Evolutionary conservation across 2,888 invertebrate genomes (phyloP).

Genomic region (Protophormia terraenovae): DNA sequence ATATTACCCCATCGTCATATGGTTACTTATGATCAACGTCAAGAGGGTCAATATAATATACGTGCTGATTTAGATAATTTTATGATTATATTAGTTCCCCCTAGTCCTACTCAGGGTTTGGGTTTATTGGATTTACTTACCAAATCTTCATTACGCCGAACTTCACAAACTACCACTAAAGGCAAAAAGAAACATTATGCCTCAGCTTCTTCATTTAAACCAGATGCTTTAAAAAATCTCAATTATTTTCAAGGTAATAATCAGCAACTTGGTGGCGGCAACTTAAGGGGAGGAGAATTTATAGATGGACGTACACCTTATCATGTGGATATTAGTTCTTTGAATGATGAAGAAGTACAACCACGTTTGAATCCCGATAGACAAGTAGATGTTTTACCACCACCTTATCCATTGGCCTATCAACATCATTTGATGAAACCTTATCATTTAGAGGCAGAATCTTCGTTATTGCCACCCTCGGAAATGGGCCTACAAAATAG

Average conservation of each 20-base stretch:
- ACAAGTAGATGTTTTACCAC: constrained; percentile 80
- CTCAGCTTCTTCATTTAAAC: not conserved
- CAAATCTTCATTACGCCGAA: constrained; percentile 74
- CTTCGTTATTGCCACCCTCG: constrained; percentile 76
- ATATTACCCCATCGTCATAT: constrained; percentile 71
- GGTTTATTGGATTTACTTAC: constrained; percentile 76
- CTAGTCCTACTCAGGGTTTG: constrained; percentile 71
- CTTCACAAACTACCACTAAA: constrained; percentile 60
- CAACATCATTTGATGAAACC: constrained; percentile 79
- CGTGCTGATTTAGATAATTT: constrained; percentile 89
- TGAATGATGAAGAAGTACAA: constrained; percentile 74
- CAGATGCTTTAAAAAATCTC: constrained; percentile 64
- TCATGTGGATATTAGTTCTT: constrained; percentile 84
- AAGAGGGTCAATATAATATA: constrained; percentile 89
- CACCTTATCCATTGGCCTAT: constrained; percentile 76
- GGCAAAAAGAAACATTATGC: constrained; percentile 72
- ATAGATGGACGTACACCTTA: constrained; percentile 87
- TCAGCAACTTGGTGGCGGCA: constrained; percentile 38
- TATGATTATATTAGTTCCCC: constrained; percentile 85
- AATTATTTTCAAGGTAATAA: constrained; percentile 59
- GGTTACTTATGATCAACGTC: constrained; percentile 84
- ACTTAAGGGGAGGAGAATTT: constrained; percentile 80
- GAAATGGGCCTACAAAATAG: constrained; percentile 50
- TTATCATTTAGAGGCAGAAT: constrained; percentile 78
- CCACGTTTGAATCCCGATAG: constrained; percentile 75